These are phyloP conservation scores for Sebastes fasciatus DNA, from an alignment of 2,113 vertebrate species.

Conservation along the genomic window DNA sequence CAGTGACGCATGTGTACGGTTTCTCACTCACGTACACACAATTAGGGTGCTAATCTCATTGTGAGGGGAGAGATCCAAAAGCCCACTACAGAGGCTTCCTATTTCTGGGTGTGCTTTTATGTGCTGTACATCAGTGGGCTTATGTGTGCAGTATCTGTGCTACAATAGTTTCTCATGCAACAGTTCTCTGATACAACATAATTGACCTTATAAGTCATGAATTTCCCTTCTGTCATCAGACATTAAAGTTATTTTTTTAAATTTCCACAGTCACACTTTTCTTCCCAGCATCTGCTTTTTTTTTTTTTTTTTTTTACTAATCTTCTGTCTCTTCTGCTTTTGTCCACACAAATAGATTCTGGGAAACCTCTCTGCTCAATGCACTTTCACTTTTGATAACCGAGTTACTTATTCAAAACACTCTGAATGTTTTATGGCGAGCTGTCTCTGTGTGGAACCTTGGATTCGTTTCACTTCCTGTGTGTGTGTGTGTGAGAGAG, in stretches of 20 bases:
- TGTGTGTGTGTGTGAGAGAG: slow-evolving; percentile 9
- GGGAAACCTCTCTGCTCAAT: slow-evolving; percentile 20
- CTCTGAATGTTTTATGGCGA: slow-evolving; percentile 50
- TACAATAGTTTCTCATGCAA: slow-evolving; percentile 24
- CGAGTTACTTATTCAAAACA: slow-evolving; percentile 44
- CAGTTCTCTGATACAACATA: slow-evolving; percentile 14
- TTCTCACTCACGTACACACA: slow-evolving; percentile 71
- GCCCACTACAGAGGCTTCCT: slow-evolving; percentile 20
- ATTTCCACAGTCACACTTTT: not conserved
- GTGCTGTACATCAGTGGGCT: slow-evolving; percentile 3
- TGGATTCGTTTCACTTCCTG: slow-evolving; percentile 4
- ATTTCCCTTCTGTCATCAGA: slow-evolving; percentile 59
- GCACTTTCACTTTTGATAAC: slow-evolving; percentile 43
- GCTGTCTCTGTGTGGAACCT: slow-evolving; percentile 12
- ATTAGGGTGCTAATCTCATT: slow-evolving; percentile 59
- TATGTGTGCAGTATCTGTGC: slow-evolving; percentile 16
- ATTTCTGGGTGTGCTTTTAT: slow-evolving; percentile 21
- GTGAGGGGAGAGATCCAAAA: slow-evolving; percentile 24
- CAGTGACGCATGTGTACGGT: slow-evolving; percentile 65
- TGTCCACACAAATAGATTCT: slow-evolving; percentile 7
- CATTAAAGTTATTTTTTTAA: not conserved
- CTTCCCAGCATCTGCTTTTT: not conserved
- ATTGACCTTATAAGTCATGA: slow-evolving; percentile 34
- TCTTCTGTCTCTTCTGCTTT: slow-evolving; percentile 20
- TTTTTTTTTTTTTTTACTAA: not conserved